Evolutionary conservation across 2,888 invertebrate genomes (phyloP).

Genomic region (Sphaerophoria rueppellii): DNA sequence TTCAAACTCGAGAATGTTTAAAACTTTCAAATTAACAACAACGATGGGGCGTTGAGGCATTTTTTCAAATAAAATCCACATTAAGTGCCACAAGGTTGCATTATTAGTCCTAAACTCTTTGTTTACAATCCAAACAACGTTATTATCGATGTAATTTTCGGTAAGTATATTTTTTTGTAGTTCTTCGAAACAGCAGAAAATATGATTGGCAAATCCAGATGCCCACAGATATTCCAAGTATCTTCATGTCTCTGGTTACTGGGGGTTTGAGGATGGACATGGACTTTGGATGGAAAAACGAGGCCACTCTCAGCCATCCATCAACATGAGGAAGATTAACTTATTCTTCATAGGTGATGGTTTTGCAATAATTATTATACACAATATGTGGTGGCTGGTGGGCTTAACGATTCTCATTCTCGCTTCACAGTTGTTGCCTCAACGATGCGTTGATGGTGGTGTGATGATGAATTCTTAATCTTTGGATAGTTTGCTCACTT

Average conservation of each 20-base stretch:
- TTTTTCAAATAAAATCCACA: constrained; percentile 49
- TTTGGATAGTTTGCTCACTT: constrained; percentile 22
- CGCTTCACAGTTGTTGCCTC: neutral
- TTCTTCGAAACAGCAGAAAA: constrained; percentile 16
- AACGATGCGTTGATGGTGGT: neutral
- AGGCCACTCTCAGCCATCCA: constrained; percentile 68
- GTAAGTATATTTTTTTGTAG: constrained; percentile 5
- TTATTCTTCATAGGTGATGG: constrained; percentile 59
- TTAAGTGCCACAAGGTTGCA: constrained; percentile 67
- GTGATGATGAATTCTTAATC: constrained; percentile 44
- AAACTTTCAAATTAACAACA: neutral
- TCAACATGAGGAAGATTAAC: constrained; percentile 66
- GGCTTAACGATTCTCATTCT: constrained; percentile 24
- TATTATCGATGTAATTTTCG: constrained; percentile 54
- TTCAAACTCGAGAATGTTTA: constrained; percentile 7
- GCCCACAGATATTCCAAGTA: constrained; percentile 31
- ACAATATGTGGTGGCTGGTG: neutral
- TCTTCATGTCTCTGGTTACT: neutral
- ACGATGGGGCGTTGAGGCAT: neutral
- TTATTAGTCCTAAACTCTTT: constrained; percentile 67
- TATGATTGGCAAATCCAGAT: constrained; percentile 54
- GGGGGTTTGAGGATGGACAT: too few relatives aligned
- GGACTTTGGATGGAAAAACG: constrained; percentile 19
- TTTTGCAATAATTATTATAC: constrained; percentile 42
- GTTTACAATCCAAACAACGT: constrained; percentile 53